These are phyloP conservation scores for Chloroceryle inda DNA, from an alignment of 2,797 vertebrate species.

Conservation along the genomic window DNA sequence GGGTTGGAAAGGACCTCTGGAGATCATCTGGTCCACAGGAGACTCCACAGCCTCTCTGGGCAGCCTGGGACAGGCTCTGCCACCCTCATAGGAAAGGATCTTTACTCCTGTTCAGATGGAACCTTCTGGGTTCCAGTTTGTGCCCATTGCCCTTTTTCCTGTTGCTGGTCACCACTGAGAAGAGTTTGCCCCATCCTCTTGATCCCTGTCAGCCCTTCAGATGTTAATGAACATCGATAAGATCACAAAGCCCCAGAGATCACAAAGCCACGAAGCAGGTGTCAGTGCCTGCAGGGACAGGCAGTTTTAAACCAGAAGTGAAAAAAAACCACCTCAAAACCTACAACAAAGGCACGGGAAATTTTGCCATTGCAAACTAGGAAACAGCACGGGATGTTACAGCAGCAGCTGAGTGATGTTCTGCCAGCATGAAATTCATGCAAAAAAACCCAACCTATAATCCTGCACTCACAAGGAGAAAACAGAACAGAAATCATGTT, in stretches of 20 bases:
- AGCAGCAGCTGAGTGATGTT: background rate
- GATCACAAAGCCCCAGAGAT: too few species aligned
- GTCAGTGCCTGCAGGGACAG: background rate
- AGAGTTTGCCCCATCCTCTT: too few species aligned
- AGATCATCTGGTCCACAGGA: background rate
- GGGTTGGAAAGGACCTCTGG: background rate
- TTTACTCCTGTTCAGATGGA: too few species aligned
- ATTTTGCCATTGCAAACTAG: background rate
- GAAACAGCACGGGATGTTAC: background rate
- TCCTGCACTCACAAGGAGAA: background rate
- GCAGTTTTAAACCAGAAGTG: background rate
- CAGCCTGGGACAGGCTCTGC: too few species aligned
- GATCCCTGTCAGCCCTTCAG: too few species aligned
- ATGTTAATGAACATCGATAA: too few species aligned
- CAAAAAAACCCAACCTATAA: background rate
- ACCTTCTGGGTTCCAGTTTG: too few species aligned
- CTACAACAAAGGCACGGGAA: background rate
- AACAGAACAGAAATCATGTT: rapidly evolving
- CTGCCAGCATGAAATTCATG: background rate
- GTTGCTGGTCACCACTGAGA: too few species aligned
- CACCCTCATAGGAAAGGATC: too few species aligned
- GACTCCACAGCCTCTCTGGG: too few species aligned
- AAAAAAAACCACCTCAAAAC: background rate
- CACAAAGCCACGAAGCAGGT: background rate
- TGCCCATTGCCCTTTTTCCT: too few species aligned